phyloP scores from a whole-genome alignment of 1,140 invertebrate species.

The Aleiodes sp. region DNA sequence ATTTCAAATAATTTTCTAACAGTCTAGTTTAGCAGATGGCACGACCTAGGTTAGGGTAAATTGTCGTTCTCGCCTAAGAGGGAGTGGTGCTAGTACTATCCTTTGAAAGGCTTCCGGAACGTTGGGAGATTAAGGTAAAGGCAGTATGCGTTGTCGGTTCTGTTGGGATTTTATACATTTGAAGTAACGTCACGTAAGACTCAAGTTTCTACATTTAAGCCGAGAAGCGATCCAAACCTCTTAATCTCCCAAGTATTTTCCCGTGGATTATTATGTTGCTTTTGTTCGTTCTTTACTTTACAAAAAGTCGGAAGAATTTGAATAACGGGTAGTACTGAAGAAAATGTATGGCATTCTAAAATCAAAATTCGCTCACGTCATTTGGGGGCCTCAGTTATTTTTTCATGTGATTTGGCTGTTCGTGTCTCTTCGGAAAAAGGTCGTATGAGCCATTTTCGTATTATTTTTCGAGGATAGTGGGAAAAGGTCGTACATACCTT shows the following conservation, averaged over 20 bases:
- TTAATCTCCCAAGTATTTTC: conserved; percentile 30
- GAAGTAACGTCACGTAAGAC: conserved; percentile 35
- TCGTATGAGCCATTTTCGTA: too few species aligned
- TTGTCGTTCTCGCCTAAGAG: background rate
- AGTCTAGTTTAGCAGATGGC: background rate
- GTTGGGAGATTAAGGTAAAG: conserved; percentile 20
- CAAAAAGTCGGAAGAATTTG: background rate
- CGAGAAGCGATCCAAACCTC: conserved; percentile 34
- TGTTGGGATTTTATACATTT: conserved; percentile 34
- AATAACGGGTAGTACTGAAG: too few species aligned
- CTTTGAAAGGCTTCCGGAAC: background rate
- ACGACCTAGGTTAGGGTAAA: background rate
- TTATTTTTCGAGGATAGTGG: too few species aligned
- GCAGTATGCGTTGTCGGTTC: background rate
- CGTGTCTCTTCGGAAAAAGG: too few species aligned
- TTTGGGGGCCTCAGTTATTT: too few species aligned
- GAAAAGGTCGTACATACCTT: too few species aligned
- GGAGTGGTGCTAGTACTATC: background rate
- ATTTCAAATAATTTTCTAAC: too few species aligned
- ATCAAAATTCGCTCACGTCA: too few species aligned
- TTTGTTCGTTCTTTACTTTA: background rate
- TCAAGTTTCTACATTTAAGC: conserved; percentile 37
- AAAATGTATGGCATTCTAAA: too few species aligned
- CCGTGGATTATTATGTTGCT: background rate
- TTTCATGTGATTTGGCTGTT: too few species aligned